Conservation (phyloP, 2,888 invertebrate genomes). For the Brachyptera risi region DNA sequence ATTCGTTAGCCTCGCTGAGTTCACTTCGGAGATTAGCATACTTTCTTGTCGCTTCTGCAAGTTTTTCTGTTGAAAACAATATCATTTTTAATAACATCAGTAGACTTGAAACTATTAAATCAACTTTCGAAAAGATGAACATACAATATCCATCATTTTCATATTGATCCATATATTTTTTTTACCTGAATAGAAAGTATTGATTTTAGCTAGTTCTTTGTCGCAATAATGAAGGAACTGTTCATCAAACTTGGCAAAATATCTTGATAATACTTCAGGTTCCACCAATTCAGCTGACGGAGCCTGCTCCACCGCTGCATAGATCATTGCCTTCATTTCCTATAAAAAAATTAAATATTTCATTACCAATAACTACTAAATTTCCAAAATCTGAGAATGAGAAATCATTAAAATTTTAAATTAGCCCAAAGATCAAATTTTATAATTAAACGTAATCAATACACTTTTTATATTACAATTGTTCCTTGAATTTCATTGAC, state of each 20-base stretch:
- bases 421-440: neutral
- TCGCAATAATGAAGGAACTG: slow-evolving; percentile 81
- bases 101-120: too few species aligned
- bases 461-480: too few species aligned
- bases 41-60: slow-evolving; percentile 82
- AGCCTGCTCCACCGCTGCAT: slow-evolving; percentile 71
- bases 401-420: too few species aligned
- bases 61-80: slow-evolving; percentile 58
- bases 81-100: neutral
- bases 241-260: slow-evolving; percentile 77
- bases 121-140: too few species aligned
- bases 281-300: slow-evolving; percentile 72
- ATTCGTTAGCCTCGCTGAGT: slow-evolving; percentile 51
- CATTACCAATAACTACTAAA: too few species aligned
- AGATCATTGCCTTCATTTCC: slow-evolving; percentile 82
- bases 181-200: slow-evolving; percentile 74
- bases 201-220: slow-evolving; percentile 81
- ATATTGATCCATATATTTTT: neutral
- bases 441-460: too few species aligned
- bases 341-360: slow-evolving; percentile 39
- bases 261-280: slow-evolving; percentile 62
- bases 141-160: neutral
- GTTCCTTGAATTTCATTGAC: too few species aligned
- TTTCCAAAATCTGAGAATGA: too few species aligned
- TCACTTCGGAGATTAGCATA: slow-evolving; percentile 70